Conservation (phyloP, 2,797 vertebrate species). For the Erethizon dorsatum region DNA sequence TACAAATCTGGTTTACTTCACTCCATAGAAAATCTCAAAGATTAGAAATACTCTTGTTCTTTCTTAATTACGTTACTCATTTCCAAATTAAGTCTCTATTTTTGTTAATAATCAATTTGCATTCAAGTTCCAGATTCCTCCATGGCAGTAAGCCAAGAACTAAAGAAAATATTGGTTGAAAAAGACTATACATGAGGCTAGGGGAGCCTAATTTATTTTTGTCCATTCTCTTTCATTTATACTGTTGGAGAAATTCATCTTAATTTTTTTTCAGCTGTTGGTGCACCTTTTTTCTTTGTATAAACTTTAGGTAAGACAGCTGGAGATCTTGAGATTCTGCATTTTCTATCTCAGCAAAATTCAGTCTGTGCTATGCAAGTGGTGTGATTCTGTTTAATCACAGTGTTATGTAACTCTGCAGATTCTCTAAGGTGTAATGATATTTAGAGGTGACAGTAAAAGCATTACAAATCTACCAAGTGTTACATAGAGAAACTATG, state of each 20-base stretch:
- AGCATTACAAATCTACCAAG: slow-evolving; percentile 75
- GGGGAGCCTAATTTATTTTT: slow-evolving; percentile 64
- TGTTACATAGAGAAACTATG: slow-evolving; percentile 77
- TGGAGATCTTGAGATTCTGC: slow-evolving; percentile 67
- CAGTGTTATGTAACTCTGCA: slow-evolving; percentile 76
- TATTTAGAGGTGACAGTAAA: slow-evolving; percentile 78
- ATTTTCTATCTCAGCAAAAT: slow-evolving; percentile 75
- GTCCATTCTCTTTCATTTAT: slow-evolving; percentile 8
- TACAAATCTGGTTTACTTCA: slow-evolving; percentile 83
- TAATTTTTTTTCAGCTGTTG: slow-evolving; percentile 62
- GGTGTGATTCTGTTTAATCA: slow-evolving; percentile 70
- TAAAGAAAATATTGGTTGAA: slow-evolving; percentile 71
- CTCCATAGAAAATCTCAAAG: slow-evolving; percentile 71
- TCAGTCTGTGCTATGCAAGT: slow-evolving; percentile 69
- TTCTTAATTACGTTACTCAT: slow-evolving; percentile 76
- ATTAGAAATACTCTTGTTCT: slow-evolving; percentile 78
- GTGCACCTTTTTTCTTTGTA: slow-evolving; percentile 48
- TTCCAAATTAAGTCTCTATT: slow-evolving; percentile 78
- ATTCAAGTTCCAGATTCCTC: slow-evolving; percentile 80
- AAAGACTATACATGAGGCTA: slow-evolving; percentile 59
- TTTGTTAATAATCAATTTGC: slow-evolving; percentile 76
- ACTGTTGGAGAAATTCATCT: slow-evolving; percentile 33
- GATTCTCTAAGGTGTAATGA: slow-evolving; percentile 75
- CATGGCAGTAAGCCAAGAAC: slow-evolving; percentile 75
- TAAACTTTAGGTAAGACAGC: slow-evolving; percentile 67